These are phyloP conservation scores for Glossophaga mutica DNA, from an alignment of 2,797 vertebrate genomes.

Conservation along the genomic window DNA sequence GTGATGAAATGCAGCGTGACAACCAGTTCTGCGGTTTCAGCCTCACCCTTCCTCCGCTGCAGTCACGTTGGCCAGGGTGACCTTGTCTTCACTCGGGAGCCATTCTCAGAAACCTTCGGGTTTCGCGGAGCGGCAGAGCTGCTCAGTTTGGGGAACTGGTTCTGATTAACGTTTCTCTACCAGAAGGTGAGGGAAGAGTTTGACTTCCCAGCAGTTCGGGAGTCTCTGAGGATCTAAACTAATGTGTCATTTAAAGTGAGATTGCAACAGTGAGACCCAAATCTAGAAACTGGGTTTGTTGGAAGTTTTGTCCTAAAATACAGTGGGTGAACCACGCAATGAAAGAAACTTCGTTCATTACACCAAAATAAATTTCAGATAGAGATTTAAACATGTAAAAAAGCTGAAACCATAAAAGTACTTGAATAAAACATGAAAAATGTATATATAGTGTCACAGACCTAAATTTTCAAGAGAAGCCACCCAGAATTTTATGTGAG, in stretches of 20 bases:
- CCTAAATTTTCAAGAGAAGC: not conserved
- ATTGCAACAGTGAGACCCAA: not conserved
- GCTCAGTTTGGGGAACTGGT: not conserved
- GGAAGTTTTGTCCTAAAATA: constrained; percentile 8
- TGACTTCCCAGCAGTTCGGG: not conserved
- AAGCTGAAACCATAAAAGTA: not conserved
- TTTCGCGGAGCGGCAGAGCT: not conserved
- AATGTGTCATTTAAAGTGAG: not conserved
- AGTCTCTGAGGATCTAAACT: not conserved
- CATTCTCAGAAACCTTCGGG: not conserved
- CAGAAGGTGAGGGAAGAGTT: not conserved
- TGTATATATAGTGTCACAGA: not conserved
- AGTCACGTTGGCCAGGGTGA: not conserved
- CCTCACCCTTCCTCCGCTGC: constrained; percentile 12
- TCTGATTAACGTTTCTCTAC: not conserved
- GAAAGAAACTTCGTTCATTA: not conserved
- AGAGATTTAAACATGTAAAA: not conserved
- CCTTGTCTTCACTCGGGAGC: not conserved
- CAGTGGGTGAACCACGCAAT: not conserved
- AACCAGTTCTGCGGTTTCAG: not conserved
- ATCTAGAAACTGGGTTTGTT: not conserved
- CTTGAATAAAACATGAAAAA: constrained; percentile 13
- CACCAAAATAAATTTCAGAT: not conserved
- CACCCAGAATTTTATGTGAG: not conserved
- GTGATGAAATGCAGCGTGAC: not conserved